Base-by-base conservation (phyloP, 2,113 vertebrate species). In the Hypomesus transpacificus region DNA sequence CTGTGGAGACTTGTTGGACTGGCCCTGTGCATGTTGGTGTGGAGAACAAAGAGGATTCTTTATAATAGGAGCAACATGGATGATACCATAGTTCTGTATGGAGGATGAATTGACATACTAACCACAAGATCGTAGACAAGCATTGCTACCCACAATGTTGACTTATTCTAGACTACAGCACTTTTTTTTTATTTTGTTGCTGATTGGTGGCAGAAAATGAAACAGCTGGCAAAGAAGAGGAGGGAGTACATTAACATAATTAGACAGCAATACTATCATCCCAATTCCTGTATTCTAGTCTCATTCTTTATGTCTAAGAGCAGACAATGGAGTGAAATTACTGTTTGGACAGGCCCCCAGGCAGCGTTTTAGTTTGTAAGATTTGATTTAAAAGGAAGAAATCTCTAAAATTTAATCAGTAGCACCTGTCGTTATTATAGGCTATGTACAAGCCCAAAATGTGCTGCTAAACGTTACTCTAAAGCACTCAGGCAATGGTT, bases 1-100 rank as follows among this genome's bases (percentile, higher is more conserved):
- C 68, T 77, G 75, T 68, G 26, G 69, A 83, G 70, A 83, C 71
- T 76, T 73, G 84, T 83, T 88, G 88, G 80, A 80, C 60, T 72
- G 75, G 66, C 68, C 80, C 74, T 63, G 68, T 80, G 78, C 79
- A 53, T 80, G 72, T 77, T 76, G 70, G 28, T 54, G 22, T 71
- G 21, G 69, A 54, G 51, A 71, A 72, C 70, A 73, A 72, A 82
- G 59, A 75, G 79, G 71, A 66, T 53, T 80, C 39, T 80, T 53
- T 82, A 71, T 85, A 80, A 71, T 68, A 46, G 14, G 76, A 67
- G 79, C 70, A 77, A 46, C 39, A 46, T 46, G 39, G 39, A 46
- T 46, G 1, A 46, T 46, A 46, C 39, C 39, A 7, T 46, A 46
- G 7, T 46, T 46, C 39, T 46, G 39, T 46, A 46, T 46, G 9